Percentiles rank a stretch among this genome's conserved stretches.
Conservation (phyloP, 2,113 vertebrate species). For the Sterrhoptilus dennistouni region DNA sequence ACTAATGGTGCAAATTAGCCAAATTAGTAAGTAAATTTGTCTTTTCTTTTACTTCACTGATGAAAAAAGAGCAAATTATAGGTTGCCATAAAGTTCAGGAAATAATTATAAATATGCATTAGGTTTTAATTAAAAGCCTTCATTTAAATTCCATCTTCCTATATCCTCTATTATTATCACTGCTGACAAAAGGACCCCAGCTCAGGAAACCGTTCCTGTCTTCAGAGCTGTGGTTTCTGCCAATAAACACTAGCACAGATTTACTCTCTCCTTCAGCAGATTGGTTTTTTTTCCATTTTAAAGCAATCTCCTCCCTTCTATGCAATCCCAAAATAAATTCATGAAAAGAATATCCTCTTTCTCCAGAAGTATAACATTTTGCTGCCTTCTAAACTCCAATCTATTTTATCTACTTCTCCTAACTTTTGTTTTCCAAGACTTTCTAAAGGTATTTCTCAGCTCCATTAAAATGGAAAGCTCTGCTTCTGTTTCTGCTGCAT, state of each 20-base stretch:
- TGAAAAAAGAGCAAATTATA: background rate
- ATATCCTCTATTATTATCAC: background rate
- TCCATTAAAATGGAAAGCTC: background rate
- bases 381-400: background rate
- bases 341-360: background rate
- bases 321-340: background rate
- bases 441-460: background rate
- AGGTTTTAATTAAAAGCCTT: conserved; percentile 18
- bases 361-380: background rate
- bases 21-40: background rate
- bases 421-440: background rate
- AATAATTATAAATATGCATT: conserved; percentile 15
- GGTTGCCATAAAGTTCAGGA: background rate
- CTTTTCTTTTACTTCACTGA: background rate
- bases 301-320: background rate
- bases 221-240: background rate
- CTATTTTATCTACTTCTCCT: background rate
- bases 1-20: background rate
- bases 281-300: background rate
- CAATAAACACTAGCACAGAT: background rate
- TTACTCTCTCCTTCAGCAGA: background rate
- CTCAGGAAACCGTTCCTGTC: background rate
- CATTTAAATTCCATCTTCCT: background rate
- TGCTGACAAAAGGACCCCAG: background rate
- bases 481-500: background rate